phyloP scores from a whole-genome alignment of 1,140 invertebrate species.

The Steinernema khuongi region DNA sequence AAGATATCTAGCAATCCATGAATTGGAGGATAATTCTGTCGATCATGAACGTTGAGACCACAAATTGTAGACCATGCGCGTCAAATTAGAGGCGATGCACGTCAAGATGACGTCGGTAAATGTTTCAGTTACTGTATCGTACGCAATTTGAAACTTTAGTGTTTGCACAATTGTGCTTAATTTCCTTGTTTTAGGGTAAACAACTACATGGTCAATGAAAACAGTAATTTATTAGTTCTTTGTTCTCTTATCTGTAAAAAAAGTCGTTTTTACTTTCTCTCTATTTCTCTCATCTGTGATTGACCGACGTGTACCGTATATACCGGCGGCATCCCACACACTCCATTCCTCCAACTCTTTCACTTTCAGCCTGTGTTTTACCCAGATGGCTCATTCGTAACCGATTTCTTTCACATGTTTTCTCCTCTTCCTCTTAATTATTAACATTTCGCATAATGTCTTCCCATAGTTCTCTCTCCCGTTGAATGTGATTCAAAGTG shows the following conservation, averaged over 20 bases:
- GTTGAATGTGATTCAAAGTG: not conserved
- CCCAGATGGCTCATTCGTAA: not conserved
- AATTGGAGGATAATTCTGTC: too few relatives aligned
- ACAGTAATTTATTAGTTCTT: slow-evolving; percentile 8
- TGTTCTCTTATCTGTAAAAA: not conserved
- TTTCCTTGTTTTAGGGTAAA: not conserved
- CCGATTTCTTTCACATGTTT: not conserved
- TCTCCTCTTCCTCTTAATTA: not conserved
- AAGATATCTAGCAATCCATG: not conserved
- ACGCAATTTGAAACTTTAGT: too few relatives aligned
- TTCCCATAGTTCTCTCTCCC: not conserved
- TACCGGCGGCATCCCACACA: not conserved
- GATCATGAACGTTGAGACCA: not conserved
- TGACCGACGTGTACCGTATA: not conserved
- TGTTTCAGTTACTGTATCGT: too few relatives aligned
- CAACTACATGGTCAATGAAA: not conserved
- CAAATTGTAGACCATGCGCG: too few relatives aligned
- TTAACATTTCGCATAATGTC: not conserved
- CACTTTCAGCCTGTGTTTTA: not conserved
- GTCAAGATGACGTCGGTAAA: too few relatives aligned
- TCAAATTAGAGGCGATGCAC: too few relatives aligned
- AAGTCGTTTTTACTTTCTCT: not conserved
- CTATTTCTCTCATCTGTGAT: slow-evolving; percentile 8
- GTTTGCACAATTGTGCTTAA: too few relatives aligned
- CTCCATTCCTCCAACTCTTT: slow-evolving; percentile 14